Base-by-base conservation (phyloP, 2,888 invertebrate genomes). In the Dasysyrphus albostriatus region DNA sequence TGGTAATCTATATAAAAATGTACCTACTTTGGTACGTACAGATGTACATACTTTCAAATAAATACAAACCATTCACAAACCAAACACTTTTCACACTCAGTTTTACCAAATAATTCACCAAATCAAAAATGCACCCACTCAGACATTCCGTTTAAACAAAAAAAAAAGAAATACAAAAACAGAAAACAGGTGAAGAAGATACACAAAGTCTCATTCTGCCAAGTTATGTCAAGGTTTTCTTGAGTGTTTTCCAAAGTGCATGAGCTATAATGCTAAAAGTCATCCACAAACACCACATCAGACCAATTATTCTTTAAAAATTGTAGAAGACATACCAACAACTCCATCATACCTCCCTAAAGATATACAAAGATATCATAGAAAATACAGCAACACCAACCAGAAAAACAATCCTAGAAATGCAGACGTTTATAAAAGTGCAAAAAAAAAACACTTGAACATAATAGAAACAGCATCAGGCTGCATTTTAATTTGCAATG, bases 401-500 rank as follows among this genome's bases (percentile, higher is more conserved):
- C 2, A 32, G 4, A 7, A 32, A 32, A 32, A 32, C 59, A 44
- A 75, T 61, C 77, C 51, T 56, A 78, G 47, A 67, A 67, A 76
- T 72, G 61, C 77, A 87, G 78, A 73, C 82, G 51, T 51, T 8
- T 29, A 54, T 14, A 75, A 79, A 72, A 87, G 72, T 75, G 78
- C 82, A 24, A 32, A 32, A 32, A 32, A 82, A 24, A 39, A 61
- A 29, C 82, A 83, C 87, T 83, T 79, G 34, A 70, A 72, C 59
- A 78, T 59, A 69, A 78, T 58, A 67, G 39, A 72, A 44, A 75
- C 73, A 29, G 72, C 77, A 77, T 61, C 69, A 24, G 63, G 59
- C 58, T 77, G 85, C 77, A 85, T 81, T 85, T 85, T 70, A 74
- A 85, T 77, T 77, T 51, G 12, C 72, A 80, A 65, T 74, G 54